A percentile compares a stretch with the other conserved stretches of the same genome.
phyloP scores from a whole-genome alignment of 2,888 invertebrate genomes.

The Pyrochroa serraticornis region DNA sequence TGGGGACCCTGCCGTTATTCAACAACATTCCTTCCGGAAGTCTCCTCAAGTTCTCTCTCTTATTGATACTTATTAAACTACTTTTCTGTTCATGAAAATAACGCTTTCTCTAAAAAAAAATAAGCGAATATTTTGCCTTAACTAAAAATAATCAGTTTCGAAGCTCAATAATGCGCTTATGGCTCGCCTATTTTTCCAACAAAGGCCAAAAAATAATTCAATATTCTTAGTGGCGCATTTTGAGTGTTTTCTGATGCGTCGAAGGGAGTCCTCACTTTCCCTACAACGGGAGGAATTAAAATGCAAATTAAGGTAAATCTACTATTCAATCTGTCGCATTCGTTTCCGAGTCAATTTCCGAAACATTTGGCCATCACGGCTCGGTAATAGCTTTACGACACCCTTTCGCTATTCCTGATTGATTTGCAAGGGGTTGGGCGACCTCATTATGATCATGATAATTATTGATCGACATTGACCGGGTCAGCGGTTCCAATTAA shows the following conservation, averaged over 20 bases:
- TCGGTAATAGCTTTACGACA: conserved; percentile 41
- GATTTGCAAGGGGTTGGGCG: conserved; percentile 39
- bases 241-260: conserved; percentile 17
- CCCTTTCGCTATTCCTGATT: conserved; percentile 42
- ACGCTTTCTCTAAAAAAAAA: too few species aligned
- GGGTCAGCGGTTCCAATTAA: conserved; percentile 3
- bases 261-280: neutral
- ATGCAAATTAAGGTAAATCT: conserved; percentile 53
- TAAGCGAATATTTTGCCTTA: too few species aligned
- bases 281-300: conserved; percentile 41
- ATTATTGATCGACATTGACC: conserved; percentile 34
- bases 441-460: conserved; percentile 30
- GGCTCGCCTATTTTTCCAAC: too few species aligned
- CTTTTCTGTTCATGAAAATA: too few species aligned
- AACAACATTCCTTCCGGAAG: too few species aligned
- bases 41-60: too few species aligned
- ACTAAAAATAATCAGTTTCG: too few species aligned
- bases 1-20: too few species aligned
- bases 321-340: conserved; percentile 48
- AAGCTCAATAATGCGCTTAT: too few species aligned
- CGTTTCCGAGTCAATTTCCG: conserved; percentile 54
- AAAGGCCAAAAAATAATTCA: too few species aligned
- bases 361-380: conserved; percentile 49
- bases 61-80: too few species aligned
- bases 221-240: conserved; percentile 1